A percentile compares a stretch with the other conserved stretches of the same genome.
Conservation (phyloP, 2,113 vertebrate genomes). For the Alectura lathami region DNA sequence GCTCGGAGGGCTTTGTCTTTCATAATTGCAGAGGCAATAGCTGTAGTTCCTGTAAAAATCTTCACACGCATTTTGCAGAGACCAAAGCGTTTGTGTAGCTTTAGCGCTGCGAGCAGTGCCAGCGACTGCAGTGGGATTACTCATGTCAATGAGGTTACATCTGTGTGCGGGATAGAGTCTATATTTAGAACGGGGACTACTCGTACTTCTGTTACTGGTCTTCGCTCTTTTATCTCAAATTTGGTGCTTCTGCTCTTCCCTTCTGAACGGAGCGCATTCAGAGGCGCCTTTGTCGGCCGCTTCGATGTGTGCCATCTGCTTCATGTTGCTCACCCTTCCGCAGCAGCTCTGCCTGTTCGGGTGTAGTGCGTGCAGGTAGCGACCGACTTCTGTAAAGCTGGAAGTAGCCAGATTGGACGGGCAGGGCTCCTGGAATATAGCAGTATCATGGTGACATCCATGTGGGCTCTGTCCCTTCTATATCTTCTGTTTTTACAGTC, state of each 20-base stretch:
- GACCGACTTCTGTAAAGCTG: neutral
- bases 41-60: neutral
- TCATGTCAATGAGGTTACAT: neutral
- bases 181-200: neutral
- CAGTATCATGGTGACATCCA: accelerated
- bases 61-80: accelerated
- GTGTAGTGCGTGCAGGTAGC: neutral
- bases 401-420: neutral
- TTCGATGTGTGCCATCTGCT: neutral
- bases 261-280: neutral
- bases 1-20: neutral
- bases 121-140: neutral
- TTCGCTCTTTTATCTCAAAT: neutral
- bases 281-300: neutral
- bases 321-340: neutral
- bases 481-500: neutral
- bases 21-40: neutral
- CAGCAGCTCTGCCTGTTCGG: neutral
- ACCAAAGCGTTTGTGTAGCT: neutral
- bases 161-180: neutral
- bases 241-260: neutral
- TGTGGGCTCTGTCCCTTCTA: neutral
- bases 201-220: neutral
- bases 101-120: neutral
- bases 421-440: neutral